phyloP scores from a whole-genome alignment of 2,888 invertebrate genomes.

The Andrena chrysosceles region DNA sequence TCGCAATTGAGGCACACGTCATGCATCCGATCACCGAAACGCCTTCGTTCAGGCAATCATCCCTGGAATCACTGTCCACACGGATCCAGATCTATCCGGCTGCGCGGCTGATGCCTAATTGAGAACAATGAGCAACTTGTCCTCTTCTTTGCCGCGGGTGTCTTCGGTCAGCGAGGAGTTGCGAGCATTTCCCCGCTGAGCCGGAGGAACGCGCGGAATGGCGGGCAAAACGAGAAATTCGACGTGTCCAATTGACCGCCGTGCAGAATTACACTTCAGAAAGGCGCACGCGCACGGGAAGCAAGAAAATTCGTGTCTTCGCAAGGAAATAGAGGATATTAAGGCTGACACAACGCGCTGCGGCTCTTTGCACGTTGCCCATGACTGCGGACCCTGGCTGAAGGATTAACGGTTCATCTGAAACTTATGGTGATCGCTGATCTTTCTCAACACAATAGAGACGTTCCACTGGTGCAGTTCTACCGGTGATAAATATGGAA shows the following conservation, averaged over 20 bases:
- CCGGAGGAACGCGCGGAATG: slow-evolving; percentile 3
- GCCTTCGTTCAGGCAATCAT: slow-evolving; percentile 55
- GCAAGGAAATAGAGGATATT: slow-evolving; percentile 60
- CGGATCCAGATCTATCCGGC: slow-evolving; percentile 73
- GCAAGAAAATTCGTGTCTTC: slow-evolving; percentile 67
- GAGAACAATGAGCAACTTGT: slow-evolving; percentile 65
- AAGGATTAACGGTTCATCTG: slow-evolving; percentile 70
- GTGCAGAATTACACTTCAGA: slow-evolving; percentile 61
- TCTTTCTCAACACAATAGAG: too few species aligned
- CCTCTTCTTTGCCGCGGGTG: slow-evolving; percentile 56
- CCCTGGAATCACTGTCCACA: slow-evolving; percentile 59
- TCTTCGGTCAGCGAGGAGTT: slow-evolving; percentile 34
- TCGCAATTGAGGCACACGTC: slow-evolving; percentile 31
- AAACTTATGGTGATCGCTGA: too few species aligned
- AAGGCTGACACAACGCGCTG: slow-evolving; percentile 59
- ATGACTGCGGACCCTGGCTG: slow-evolving; percentile 57
- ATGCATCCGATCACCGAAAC: slow-evolving; percentile 50
- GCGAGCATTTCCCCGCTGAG: slow-evolving; percentile 38
- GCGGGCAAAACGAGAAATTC: slow-evolving; percentile 44
- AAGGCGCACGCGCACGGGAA: slow-evolving; percentile 55
- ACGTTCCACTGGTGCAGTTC: too few species aligned
- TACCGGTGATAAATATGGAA: too few species aligned
- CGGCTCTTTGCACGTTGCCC: slow-evolving; percentile 57
- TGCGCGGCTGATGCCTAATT: slow-evolving; percentile 66
- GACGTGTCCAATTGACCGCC: slow-evolving; percentile 70